Evolutionary conservation across 1,140 invertebrate species (phyloP).

Genomic region (Gonatopus flavifemur): DNA sequence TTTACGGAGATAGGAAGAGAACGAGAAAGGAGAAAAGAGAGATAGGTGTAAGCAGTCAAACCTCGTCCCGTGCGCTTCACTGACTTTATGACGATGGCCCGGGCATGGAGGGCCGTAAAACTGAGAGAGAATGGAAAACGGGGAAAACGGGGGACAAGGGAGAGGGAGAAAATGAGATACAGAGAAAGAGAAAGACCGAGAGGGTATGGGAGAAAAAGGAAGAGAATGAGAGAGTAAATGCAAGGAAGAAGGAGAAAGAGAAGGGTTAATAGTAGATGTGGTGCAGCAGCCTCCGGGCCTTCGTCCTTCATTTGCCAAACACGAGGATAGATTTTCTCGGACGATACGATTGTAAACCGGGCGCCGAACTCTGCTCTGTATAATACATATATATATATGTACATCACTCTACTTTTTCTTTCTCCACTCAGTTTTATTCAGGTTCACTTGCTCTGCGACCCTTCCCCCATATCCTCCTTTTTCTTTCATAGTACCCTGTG

Average conservation of each 20-base stretch:
- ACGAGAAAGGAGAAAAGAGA: background rate
- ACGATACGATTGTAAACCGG: constrained; percentile 12
- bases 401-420: background rate
- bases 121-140: constrained; percentile 16
- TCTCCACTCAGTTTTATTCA: background rate
- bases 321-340: constrained; percentile 14
- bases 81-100: constrained; percentile 53
- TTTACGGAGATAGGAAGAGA: background rate
- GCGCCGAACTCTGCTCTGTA: background rate
- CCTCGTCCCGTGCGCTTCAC: constrained; percentile 42
- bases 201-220: background rate
- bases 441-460: background rate
- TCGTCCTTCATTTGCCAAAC: constrained; percentile 28
- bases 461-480: background rate
- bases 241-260: background rate
- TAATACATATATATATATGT: too few relatives aligned
- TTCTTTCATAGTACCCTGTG: too few relatives aligned
- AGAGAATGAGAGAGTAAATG: constrained; percentile 3
- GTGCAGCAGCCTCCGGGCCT: constrained; percentile 10
- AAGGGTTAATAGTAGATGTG: constrained; percentile 1
- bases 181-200: constrained; percentile 9
- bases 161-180: background rate
- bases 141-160: background rate
- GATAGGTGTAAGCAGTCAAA: constrained; percentile 19
- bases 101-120: constrained; percentile 31